Evolutionary conservation across 1,140 invertebrate genomes (phyloP), one percentile per base, ranked within the genome.

Genomic region (Rhopalosiphum maidis): DNA sequence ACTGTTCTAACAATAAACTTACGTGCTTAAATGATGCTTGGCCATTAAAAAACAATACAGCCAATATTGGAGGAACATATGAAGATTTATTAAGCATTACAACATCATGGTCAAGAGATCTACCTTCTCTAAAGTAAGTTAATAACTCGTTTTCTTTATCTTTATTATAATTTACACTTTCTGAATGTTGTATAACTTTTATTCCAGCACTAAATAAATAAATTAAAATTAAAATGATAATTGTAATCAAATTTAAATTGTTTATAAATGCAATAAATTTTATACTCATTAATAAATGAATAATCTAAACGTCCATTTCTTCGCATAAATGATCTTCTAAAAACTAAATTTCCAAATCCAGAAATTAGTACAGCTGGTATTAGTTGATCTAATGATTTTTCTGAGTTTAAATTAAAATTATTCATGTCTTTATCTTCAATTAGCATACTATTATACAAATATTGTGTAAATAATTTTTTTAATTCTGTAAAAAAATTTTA

Each of bases 91-190:
- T 94, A 25, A 96, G 95, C 0, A 96, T 94, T 0, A 95, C 94
- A 0, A 95, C 95, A 30, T 95, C 93, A 60, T 96, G 94, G 86
- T 96, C 95, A 9, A 94, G 51, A 2, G 95, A 95, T 90, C 96
- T 95, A 0, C 95, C 86, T 94, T 96, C 94, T 94, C 95, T 94
- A 94, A 96, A 95, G 95, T 96, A 95, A 94, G 95, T 94, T 94
- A 95, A 60, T 95, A 94, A 94, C 51, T 95, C 93, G 94, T 95
- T 95, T 68, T 95, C 94, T 77, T 95, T 95, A 88, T 95, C 94
- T 41, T 94, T 95, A 90, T 95, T 95, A 92, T 96, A 95, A 95
- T 97, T 96, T 2, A 96, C 96, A 94, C 96, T 96, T 86, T 96
- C 96, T 43, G 95, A 94, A 22, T 95, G 95, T 6, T 96, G 95